phyloP scores from a whole-genome alignment of 2,888 invertebrate genomes.

The Nemapogon koenigi region DNA sequence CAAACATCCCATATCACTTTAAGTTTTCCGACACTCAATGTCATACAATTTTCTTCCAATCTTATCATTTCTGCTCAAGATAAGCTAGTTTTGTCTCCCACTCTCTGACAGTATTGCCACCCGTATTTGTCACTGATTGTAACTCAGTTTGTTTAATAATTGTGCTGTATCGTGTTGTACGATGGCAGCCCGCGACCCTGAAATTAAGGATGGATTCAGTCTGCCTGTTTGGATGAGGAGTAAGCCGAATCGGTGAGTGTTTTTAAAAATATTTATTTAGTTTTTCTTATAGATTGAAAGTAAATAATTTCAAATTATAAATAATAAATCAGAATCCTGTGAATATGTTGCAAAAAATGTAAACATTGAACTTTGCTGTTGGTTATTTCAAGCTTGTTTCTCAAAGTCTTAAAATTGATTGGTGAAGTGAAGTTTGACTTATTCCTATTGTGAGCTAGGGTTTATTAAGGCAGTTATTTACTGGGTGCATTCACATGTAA shows the following conservation, averaged over 20 bases:
- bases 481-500: no score
- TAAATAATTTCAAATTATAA: no score
- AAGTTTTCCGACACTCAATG: slow-evolving; percentile 1
- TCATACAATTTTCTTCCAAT: slow-evolving; percentile 18
- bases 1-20: slow-evolving; percentile 22
- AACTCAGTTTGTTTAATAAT: slow-evolving; percentile 26
- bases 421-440: no score
- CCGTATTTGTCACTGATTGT: neutral
- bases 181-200: slow-evolving; percentile 63
- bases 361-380: no score
- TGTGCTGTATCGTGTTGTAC: slow-evolving; percentile 11
- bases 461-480: no score
- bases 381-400: no score
- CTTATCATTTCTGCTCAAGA: slow-evolving; percentile 59
- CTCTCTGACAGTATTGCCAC: neutral
- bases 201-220: slow-evolving; percentile 68
- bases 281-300: neutral
- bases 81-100: slow-evolving; percentile 15
- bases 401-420: no score
- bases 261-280: neutral
- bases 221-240: slow-evolving; percentile 79
- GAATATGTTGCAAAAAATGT: no score
- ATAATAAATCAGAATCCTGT: no score
- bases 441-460: no score
- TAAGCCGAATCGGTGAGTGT: slow-evolving; percentile 61